Evolutionary conservation across 2,888 invertebrate genomes (phyloP), one percentile per base, ranked within the genome.

Genomic region (Melinaea menophilus): DNA sequence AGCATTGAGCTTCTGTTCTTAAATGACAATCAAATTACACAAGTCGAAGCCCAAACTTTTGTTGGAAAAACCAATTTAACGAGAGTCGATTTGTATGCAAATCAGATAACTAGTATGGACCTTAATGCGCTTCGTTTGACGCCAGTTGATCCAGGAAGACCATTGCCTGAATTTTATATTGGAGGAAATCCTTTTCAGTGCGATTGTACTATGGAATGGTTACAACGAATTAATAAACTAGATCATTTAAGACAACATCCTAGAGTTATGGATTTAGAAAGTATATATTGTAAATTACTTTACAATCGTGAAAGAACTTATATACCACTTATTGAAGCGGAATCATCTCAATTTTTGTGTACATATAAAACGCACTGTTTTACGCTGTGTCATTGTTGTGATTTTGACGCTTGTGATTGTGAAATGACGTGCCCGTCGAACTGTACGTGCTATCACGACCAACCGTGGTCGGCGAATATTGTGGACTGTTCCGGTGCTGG

Each of bases 391-490:
- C 97, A 97, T 81, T 98, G 98, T 90, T 98, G 98, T 88, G 97
- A 98, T 84, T 98, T 97, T 86, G 98, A 97, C 84, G 97, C 97
- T 60, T 98, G 98, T 91, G 98, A 98, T 89, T 98, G 98, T 91
- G 97, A 98, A 91, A 98, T 98, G 96, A 97, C 96, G 72, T 98
- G 98, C 83, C 98, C 98, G 57, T 93, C 93, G 56, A 97, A 97
- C 84, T 98, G 98, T 91, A 96, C 96, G 66, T 98, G 98, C 82
- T 98, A 97, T 91, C 97, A 97, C 82, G 98, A 98, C 89, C 95
- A 96, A 79, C 94, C 96, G 61, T 98, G 98, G 97, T 94, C 95
- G 31, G 96, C 96, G 2, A 98, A 98, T 82, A 96, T 98, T 72
- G 97, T 98, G 72, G 97, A 97, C 85, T 98, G 98, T 87, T 96